Evolutionary conservation across 2,113 vertebrate species (phyloP).

Genomic region (Oryzias curvinotus): DNA sequence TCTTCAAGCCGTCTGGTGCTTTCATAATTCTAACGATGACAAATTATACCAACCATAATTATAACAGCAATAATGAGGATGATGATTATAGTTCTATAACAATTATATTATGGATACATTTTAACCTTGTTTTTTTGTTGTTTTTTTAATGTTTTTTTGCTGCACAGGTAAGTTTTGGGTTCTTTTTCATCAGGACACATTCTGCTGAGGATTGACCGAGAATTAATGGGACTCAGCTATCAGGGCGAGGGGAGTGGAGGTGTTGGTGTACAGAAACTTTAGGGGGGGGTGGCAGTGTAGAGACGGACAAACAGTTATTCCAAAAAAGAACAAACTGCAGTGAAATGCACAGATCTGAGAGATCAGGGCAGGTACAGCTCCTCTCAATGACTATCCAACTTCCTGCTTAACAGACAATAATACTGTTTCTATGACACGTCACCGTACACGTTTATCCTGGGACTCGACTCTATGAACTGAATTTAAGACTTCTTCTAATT

Average conservation of each 20-base stretch:
- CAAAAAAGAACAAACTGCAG: slow-evolving; percentile 31
- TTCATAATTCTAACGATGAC: slow-evolving; percentile 82
- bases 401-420: slow-evolving; percentile 57
- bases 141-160: slow-evolving; percentile 42
- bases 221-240: slow-evolving; percentile 7
- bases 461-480: slow-evolving; percentile 44
- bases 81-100: slow-evolving; percentile 78
- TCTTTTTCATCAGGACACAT: slow-evolving; percentile 53
- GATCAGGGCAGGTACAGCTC: slow-evolving; percentile 44
- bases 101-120: slow-evolving; percentile 68
- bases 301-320: slow-evolving; percentile 58
- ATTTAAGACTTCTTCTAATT: slow-evolving; percentile 37
- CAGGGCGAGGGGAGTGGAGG: not conserved
- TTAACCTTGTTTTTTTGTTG: slow-evolving; percentile 51
- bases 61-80: slow-evolving; percentile 80
- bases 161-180: slow-evolving; percentile 74
- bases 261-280: slow-evolving; percentile 40
- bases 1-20: slow-evolving; percentile 81
- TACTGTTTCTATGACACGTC: slow-evolving; percentile 52
- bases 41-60: slow-evolving; percentile 83
- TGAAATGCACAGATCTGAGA: slow-evolving; percentile 26
- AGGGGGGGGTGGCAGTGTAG: slow-evolving; percentile 55
- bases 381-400: slow-evolving; percentile 26
- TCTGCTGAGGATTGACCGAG: slow-evolving; percentile 38
- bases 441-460: slow-evolving; percentile 29